Base-by-base conservation (phyloP, 2,888 invertebrate genomes). In the Epinotia nisella region DNA sequence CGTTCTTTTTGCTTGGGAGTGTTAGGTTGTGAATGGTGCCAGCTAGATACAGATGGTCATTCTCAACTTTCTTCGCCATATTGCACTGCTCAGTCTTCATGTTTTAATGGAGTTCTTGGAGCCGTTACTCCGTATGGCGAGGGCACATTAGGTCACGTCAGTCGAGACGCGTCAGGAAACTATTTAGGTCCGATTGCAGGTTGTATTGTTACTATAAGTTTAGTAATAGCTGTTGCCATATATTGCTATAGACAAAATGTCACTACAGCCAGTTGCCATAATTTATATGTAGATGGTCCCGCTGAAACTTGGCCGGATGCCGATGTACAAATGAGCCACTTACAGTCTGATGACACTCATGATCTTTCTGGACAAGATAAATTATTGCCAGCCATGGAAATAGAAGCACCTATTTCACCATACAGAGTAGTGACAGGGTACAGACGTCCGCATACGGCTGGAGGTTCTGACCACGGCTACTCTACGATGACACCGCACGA, bases 401-500 rank as follows among this genome's bases (percentile, higher is more conserved):
- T 95, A 76, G 95, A 96, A 62, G 95, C 96, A 19, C 96, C 96
- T 5, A 96, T 98, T 78, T 98, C 98, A 2, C 98, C 98, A 0
- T 98, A 98, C 86, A 96, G 97, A 75, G 96, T 98, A 75, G 96
- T 97, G 59, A 97, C 97, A 0, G 96, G 96, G 70, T 98, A 97
- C 85, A 93, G 97, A 55, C 94, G 97, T 41, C 95, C 97, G 3
- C 95, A 96, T 60, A 95, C 96, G 0, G 96, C 96, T 0, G 96
- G 96, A 59, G 96, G 96, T 80, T 98, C 97, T n/a, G 98, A 98
- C 91, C 98, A 98, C 84, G 98, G 98, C 1, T 98, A 98, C 89
- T 98, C 98, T 3, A 98, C 98, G 0, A 98, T 98, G 98, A 98
- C 98, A 0, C 97, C 97, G 1, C 97, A 98, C 80, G 98, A 98